Evolutionary conservation across 1,140 invertebrate species (phyloP), one percentile per base, ranked within the genome.

Genomic region (Rhopalosiphum maidis): DNA sequence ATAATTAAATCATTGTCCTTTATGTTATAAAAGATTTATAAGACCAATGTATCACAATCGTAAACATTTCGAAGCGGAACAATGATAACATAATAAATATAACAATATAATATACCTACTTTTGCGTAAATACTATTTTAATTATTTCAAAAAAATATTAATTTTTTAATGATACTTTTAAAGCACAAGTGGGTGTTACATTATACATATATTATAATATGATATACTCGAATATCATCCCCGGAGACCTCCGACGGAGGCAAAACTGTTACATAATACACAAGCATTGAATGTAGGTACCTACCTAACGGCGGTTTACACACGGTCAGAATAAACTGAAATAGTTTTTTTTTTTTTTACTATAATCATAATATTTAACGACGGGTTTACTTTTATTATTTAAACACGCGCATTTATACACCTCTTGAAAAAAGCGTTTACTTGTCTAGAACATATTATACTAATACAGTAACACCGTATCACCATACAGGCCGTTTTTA

Each of bases 301-400:
- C 18, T 83, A 37, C 18, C 15, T 37, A 18, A 83, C 22, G 35
- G 6, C 23, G 3, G n/a, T 37, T 22, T 83, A 83, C 0, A 83
- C 35, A 37, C 77, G 35, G 77, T 37, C 77, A 37, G 77, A 37
- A 23, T 83, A 37, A 83, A 83, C 35, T 83, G 7, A 37, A 83
- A 83, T 37, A 35, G 5, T 83, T 83, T 83, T 82, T 82, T 82
- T 37, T 82, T 37, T 83, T 37, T 37, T 54, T 54, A 30, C n/a
- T 18, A 68, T 68, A n/a, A 68, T 77, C 21, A 37, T 83, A 37
- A 83, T 83, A 83, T 37, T 83, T 83, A 83, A 83, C 77, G 35
- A 83, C 77, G 77, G 35, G 35, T 37, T 37, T 83, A 83, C 35
- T 83, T 83, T 83, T 83, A 82, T 82, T 82, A 83, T 83, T 83